Base-by-base conservation (phyloP, 35 echinoderm and acorn worm species). In the Strongylocentrotus purpuratus region DNA sequence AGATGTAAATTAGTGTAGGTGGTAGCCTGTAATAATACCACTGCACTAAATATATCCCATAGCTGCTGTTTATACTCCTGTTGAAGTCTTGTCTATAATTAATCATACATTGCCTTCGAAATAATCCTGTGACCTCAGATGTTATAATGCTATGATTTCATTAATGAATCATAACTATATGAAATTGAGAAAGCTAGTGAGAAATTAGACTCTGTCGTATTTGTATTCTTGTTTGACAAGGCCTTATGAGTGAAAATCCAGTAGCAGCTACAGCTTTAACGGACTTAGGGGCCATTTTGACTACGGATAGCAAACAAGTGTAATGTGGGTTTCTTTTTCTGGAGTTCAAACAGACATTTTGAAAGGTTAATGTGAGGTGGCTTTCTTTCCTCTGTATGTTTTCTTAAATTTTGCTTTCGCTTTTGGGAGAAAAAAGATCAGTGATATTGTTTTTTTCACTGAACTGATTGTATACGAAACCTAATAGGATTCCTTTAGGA, bases 71-170 rank as follows among this genome's bases (percentile, higher is more conserved):
- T 78, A 8, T 28, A 78, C n/a, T 78, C 65, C 1, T 78, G 0
- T 22, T 0, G 4, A 0, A 9, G 15, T 15, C 50, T 55, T 55
- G 65, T 78, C 65, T 78, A 28, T 28, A n/a, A 22, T 28, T 78
- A 25, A 78, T 78, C 22, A 3, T 1, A n/a, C 28, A 78, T 78
- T 78, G 65, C 65, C 65, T 78, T 78, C 15, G 4, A 78, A n/a
- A 78, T 78, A 78, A 78, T 22, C 65, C 20, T 78, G 65, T n/a
- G 65, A 78, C 65, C 65, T 78, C 65, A 78, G 65, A 78, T 78
- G 20, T 78, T 78, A 78, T 78, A 78, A 28, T 78, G 20, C 28
- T 78, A 78, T n/a, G 65, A 78, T 78, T 78, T 5, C 28, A 78
- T 78, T 78, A 78, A 78, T 78, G 65, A 78, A 78, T 78, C 20